Percentiles rank a stretch among this genome's conserved stretches.
Evolutionary conservation across 2,113 vertebrate genomes (phyloP).

Genomic region (Tauraco erythrolophus): DNA sequence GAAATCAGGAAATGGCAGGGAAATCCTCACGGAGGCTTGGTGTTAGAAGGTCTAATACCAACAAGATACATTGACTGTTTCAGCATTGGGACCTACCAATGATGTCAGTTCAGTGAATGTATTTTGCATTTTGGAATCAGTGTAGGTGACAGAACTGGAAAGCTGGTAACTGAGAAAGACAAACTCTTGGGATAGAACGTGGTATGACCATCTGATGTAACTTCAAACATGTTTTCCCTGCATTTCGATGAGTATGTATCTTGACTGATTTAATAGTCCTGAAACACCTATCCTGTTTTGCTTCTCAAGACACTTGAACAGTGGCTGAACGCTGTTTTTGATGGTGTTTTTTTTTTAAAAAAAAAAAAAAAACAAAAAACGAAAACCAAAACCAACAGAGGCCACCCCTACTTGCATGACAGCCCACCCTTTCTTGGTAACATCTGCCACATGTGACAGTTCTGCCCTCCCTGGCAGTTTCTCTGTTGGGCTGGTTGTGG

Average conservation of each 20-base stretch:
- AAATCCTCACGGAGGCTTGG: neutral
- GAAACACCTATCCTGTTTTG: neutral
- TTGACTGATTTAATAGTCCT: neutral
- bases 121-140: accelerated
- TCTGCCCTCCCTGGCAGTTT: neutral
- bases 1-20: neutral
- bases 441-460: neutral
- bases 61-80: neutral
- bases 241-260: neutral
- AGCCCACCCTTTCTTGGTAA: neutral
- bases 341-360: neutral
- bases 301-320: neutral
- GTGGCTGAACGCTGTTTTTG: neutral
- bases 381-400: neutral
- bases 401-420: neutral
- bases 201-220: neutral
- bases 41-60: neutral
- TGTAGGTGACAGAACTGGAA: neutral
- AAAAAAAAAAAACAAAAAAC: too few relatives aligned
- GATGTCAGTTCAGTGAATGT: neutral
- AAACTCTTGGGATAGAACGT: neutral
- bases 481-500: neutral
- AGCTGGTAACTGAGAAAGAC: neutral
- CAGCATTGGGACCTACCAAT: neutral
- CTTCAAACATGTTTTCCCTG: neutral